Percentiles rank a stretch among this genome's conserved stretches.
Evolutionary conservation across 2,113 vertebrate species (phyloP).

Genomic region (Suncus etruscus): DNA sequence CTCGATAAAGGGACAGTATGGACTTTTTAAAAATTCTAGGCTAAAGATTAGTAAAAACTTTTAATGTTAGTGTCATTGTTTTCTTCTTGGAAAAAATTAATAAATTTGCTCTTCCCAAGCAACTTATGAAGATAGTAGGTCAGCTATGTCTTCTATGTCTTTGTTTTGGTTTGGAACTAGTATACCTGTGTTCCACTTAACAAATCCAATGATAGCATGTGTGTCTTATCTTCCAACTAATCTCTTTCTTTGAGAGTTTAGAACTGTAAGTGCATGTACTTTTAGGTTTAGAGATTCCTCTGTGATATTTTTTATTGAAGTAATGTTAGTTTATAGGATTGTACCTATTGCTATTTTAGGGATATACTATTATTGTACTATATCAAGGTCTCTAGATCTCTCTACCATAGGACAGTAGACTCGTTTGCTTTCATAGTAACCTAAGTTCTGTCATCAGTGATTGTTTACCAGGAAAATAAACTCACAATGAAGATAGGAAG

Average conservation of each 20-base stretch:
- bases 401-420: no score
- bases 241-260: background rate
- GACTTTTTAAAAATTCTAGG: background rate
- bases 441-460: no score
- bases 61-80: background rate
- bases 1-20: no score
- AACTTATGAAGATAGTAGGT: background rate
- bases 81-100: background rate
- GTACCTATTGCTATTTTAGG: no score
- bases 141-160: background rate
- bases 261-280: background rate
- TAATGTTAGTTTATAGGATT: no score
- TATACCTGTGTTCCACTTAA: background rate
- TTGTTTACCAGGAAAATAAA: background rate
- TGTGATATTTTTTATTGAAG: constrained; percentile 6
- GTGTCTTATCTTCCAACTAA: constrained; percentile 28
- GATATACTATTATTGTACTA: no score
- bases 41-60: background rate
- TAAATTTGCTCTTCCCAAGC: background rate
- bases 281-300: background rate
- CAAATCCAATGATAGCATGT: background rate
- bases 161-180: background rate
- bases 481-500: background rate
- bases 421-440: no score
- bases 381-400: background rate